Percentiles rank a stretch among this genome's conserved stretches.
These are phyloP conservation scores for Melanotaenia duboulayi DNA, from an alignment of 2,113 vertebrate genomes.

Conservation along the genomic window DNA sequence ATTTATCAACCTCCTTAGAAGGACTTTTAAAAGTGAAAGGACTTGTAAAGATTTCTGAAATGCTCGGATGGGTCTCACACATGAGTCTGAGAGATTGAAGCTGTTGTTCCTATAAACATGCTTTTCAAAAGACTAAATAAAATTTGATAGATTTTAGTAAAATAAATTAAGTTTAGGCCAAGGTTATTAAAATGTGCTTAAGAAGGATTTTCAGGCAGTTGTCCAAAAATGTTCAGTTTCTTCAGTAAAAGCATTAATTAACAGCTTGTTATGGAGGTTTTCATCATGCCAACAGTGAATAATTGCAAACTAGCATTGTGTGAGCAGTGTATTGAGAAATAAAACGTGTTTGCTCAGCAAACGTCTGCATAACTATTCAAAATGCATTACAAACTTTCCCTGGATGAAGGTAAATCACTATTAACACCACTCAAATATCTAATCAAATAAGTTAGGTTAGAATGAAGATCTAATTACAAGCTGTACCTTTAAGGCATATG, in stretches of 20 bases:
- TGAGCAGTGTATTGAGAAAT: neutral
- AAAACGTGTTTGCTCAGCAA: neutral
- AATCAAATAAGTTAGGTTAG: conserved; percentile 58
- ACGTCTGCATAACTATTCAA: neutral
- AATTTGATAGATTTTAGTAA: too few relatives aligned
- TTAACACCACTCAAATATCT: conserved; percentile 47
- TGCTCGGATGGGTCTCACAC: too few relatives aligned
- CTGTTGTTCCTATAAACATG: neutral
- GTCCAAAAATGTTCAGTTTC: neutral
- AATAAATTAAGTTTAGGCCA: neutral
- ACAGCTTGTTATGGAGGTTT: neutral
- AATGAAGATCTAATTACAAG: conserved; percentile 58
- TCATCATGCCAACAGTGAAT: too few relatives aligned
- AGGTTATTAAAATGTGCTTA: neutral
- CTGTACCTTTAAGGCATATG: conserved; percentile 46
- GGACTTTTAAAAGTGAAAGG: too few relatives aligned
- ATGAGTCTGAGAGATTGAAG: accelerated
- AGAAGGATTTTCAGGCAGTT: neutral
- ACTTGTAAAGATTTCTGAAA: too few relatives aligned
- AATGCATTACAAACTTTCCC: conserved; percentile 21
- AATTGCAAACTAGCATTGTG: neutral
- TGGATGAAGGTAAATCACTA: conserved; percentile 41
- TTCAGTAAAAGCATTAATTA: too few relatives aligned
- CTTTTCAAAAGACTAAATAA: neutral
- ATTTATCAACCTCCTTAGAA: too few relatives aligned